Percentiles rank a stretch among this genome's conserved stretches.
phyloP scores from a whole-genome alignment of 2,797 vertebrate genomes.

The Phrynocephalus guinanensis region DNA sequence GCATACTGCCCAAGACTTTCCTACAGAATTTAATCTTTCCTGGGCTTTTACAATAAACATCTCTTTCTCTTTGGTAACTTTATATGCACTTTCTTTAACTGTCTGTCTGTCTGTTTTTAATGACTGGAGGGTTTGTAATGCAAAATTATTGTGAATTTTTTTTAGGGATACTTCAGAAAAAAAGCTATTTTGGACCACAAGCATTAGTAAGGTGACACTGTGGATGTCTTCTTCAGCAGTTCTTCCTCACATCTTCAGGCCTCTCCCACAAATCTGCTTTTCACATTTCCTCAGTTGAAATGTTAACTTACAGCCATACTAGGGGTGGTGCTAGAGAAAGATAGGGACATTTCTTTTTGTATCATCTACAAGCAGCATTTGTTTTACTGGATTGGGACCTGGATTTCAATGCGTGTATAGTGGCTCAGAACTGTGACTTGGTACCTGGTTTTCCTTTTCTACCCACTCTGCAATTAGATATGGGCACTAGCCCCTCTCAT shows the following conservation, averaged over 20 bases:
- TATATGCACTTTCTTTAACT: not conserved
- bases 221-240: not conserved
- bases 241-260: not conserved
- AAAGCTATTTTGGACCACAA: not conserved
- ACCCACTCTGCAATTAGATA: too few species aligned
- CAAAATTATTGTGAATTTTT: not conserved
- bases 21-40: not conserved
- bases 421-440: too few species aligned
- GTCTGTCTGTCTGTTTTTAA: not conserved
- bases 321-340: not conserved
- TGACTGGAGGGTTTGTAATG: not conserved
- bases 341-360: not conserved
- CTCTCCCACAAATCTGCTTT: not conserved
- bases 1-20: not conserved
- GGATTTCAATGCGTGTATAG: not conserved
- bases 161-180: not conserved
- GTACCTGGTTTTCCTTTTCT: too few species aligned
- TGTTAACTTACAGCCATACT: not conserved
- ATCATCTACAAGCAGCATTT: not conserved
- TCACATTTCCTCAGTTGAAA: not conserved
- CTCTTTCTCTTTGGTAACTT: not conserved
- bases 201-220: not conserved
- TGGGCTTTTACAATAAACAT: not conserved
- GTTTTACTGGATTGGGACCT: not conserved
- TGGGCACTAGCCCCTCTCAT: too few species aligned